A percentile compares a stretch with the other conserved stretches of the same genome.
Evolutionary conservation across 2,888 invertebrate genomes (phyloP).

Genomic region (Litoditis marina): DNA sequence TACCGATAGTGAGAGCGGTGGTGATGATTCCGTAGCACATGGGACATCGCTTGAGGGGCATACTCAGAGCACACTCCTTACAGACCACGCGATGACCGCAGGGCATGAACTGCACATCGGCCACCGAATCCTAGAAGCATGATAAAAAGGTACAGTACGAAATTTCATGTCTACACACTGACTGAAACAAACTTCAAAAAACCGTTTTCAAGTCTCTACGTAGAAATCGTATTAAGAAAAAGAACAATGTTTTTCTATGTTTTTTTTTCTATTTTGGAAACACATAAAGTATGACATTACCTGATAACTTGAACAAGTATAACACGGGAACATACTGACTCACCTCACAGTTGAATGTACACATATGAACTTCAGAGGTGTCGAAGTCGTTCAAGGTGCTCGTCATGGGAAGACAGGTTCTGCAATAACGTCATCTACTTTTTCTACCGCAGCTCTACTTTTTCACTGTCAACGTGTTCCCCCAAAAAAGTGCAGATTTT

Average conservation of each 20-base stretch:
- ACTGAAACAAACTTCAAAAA: no score
- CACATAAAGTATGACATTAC: not conserved
- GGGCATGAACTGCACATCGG: conserved; percentile 40
- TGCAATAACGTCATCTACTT: no score
- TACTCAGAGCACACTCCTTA: conserved; percentile 31
- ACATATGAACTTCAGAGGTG: conserved; percentile 36
- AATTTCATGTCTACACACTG: no score
- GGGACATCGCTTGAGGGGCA: conserved; percentile 32
- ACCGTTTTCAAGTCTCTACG: no score
- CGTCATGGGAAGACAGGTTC: conserved; percentile 31
- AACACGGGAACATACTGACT: not conserved
- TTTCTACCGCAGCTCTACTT: no score
- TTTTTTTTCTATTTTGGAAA: no score
- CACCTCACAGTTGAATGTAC: conserved; percentile 44
- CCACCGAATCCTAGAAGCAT: conserved; percentile 24
- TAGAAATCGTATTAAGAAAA: no score
- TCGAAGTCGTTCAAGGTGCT: conserved; percentile 24
- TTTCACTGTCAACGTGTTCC: no score
- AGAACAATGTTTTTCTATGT: no score
- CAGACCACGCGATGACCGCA: conserved; percentile 48
- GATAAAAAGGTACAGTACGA: not conserved
- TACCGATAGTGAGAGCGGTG: conserved; percentile 21
- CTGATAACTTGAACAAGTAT: not conserved
- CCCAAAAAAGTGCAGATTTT: no score
- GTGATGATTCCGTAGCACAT: conserved; percentile 32